These are phyloP conservation scores for Strix occidentalis DNA, from an alignment of 2,797 vertebrate species.

Conservation along the genomic window DNA sequence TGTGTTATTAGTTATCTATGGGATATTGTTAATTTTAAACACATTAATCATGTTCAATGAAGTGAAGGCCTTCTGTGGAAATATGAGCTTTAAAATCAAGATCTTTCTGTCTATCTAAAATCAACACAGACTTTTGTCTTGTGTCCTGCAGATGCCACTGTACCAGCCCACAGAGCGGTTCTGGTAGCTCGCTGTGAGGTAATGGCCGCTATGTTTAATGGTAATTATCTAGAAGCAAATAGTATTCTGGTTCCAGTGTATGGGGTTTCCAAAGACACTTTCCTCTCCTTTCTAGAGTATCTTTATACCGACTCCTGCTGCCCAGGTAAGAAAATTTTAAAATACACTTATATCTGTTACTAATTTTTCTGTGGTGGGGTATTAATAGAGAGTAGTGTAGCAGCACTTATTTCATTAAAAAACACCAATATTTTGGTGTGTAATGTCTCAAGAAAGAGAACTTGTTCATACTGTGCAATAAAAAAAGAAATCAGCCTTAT, in stretches of 20 bases:
- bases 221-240: slow-evolving; percentile 92
- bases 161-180: slow-evolving; percentile 93
- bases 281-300: slow-evolving; percentile 95
- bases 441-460: not conserved
- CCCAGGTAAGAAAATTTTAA: slow-evolving; percentile 83
- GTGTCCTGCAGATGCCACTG: slow-evolving; percentile 78
- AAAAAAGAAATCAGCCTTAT: not conserved
- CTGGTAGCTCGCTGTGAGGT: slow-evolving; percentile 94
- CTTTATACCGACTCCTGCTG: slow-evolving; percentile 96
- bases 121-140: not conserved
- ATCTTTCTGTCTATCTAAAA: not conserved
- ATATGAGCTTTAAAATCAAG: fast-evolving
- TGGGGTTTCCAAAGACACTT: slow-evolving; percentile 95
- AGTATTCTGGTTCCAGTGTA: slow-evolving; percentile 92
- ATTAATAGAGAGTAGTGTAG: not conserved
- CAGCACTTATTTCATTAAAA: not conserved
- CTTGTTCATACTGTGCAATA: not conserved
- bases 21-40: not conserved
- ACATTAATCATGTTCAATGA: not conserved
- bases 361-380: not conserved
- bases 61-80: not conserved
- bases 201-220: slow-evolving; percentile 98
- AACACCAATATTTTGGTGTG: not conserved
- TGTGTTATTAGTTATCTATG: not conserved
- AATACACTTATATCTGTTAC: not conserved